Percentiles rank a stretch among this genome's conserved stretches.
Conservation (phyloP, 2,113 vertebrate species). For the Telmatochromis sp. region DNA sequence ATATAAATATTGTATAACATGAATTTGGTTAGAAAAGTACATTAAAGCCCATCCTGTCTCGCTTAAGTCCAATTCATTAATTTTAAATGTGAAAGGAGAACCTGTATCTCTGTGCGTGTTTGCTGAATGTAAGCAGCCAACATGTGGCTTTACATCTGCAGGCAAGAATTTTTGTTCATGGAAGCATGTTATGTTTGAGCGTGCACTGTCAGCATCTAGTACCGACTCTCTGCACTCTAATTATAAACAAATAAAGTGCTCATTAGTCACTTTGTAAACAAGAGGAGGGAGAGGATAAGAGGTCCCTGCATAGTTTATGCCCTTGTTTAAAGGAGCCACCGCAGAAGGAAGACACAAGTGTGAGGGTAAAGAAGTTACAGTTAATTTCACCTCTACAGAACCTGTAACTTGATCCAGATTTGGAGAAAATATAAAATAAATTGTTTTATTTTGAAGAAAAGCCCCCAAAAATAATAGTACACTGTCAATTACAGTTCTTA, state of each 20-base stretch:
- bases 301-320: background rate
- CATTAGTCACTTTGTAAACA: slow-evolving; percentile 35
- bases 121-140: background rate
- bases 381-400: background rate
- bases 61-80: background rate
- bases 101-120: background rate
- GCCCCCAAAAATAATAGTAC: background rate
- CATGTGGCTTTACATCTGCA: background rate
- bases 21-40: background rate
- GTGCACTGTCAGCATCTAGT: background rate
- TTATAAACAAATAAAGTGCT: slow-evolving; percentile 25
- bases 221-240: background rate
- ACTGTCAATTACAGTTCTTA: background rate
- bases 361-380: background rate
- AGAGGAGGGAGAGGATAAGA: background rate
- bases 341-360: background rate
- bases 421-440: background rate
- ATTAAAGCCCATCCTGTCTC: background rate
- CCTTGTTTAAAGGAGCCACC: background rate
- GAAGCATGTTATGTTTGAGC: background rate
- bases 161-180: background rate
- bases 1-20: background rate
- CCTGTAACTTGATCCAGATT: background rate
- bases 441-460: background rate
- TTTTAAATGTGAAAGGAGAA: background rate